Evolutionary conservation across 2,797 vertebrate genomes (phyloP), one percentile per base, ranked within the genome.

Genomic region (Cyclura pinguis): DNA sequence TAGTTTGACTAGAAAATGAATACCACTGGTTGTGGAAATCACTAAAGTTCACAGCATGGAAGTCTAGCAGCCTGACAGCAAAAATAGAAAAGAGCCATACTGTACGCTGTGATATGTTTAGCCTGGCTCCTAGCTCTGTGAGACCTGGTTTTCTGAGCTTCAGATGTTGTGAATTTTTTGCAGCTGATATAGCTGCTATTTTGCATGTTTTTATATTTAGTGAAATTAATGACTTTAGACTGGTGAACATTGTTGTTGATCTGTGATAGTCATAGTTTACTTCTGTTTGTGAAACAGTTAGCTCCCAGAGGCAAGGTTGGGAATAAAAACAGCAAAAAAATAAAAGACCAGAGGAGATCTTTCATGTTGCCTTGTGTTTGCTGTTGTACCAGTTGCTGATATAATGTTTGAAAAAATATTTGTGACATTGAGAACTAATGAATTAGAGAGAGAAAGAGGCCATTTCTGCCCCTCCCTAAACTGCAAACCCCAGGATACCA

Each of bases 1-100:
- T 67, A 91, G 81, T 87, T 93, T 93, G 94, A 85, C 91, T 82
- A 1, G 8, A 0, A 42, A 64, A 83, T 0, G 72, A 78, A 89
- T 16, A 2, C 12, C 52, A 32, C 89, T 55, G 89, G 85, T 0
- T 0, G 73, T 35, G 0, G 32, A 69, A 73, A 72, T 16, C 84
- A 74, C 91, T 73, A 52, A 88, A 76, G 83, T 0, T 0, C 6
- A 0, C 42, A 42, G 64, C 84, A 5, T 80, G 62, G 32, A n/a
- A 67, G 42, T 22, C 4, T 22, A 78, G 57, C 59, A 64, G 6
- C 4, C 62, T 80, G 32, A 42, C 72, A 47, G 32, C 32, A 10
- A 85, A n/a, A 62, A 47, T 12, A 64, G 32, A 32, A 67, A 50
- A 78, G 86, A 29, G 55, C 16, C 74, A 67, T 50, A 29, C 16